Percentiles rank a stretch among this genome's conserved stretches.
Evolutionary conservation across 2,113 vertebrate species (phyloP).

Genomic region (Chionis minor): DNA sequence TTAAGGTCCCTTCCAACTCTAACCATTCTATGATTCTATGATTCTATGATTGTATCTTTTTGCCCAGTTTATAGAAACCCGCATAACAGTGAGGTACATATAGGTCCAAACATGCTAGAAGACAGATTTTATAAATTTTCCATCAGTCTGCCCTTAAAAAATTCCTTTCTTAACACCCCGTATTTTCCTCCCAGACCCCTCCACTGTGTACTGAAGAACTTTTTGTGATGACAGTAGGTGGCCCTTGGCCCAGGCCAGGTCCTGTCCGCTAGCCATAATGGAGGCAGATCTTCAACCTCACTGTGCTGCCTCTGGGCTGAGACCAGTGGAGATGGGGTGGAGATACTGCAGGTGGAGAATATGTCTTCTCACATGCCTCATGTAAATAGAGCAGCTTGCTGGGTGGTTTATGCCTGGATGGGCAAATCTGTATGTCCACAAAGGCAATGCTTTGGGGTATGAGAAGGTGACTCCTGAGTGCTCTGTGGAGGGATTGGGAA

Average conservation of each 20-base stretch:
- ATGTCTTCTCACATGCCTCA: background rate
- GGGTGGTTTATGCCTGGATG: background rate
- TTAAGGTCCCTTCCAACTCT: too few relatives aligned
- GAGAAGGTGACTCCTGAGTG: background rate
- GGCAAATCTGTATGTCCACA: background rate
- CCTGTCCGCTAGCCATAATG: accelerated
- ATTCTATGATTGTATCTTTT: too few relatives aligned
- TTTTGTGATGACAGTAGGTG: background rate
- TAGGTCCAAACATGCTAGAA: background rate
- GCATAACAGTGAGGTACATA: background rate
- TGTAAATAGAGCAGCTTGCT: background rate
- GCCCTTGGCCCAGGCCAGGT: background rate
- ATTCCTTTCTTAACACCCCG: background rate
- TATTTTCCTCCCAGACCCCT: background rate
- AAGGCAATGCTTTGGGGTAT: too few relatives aligned
- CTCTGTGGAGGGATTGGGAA: background rate
- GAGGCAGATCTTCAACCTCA: background rate
- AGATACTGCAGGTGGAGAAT: background rate
- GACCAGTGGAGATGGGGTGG: background rate
- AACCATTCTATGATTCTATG: too few relatives aligned
- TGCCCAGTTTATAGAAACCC: background rate
- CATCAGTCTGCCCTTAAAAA: background rate
- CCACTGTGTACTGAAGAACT: background rate
- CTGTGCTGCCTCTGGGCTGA: background rate
- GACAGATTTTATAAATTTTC: background rate